These are phyloP conservation scores for Leptinotarsa tumamoca DNA, from an alignment of 2,888 invertebrate genomes.

Conservation along the genomic window DNA sequence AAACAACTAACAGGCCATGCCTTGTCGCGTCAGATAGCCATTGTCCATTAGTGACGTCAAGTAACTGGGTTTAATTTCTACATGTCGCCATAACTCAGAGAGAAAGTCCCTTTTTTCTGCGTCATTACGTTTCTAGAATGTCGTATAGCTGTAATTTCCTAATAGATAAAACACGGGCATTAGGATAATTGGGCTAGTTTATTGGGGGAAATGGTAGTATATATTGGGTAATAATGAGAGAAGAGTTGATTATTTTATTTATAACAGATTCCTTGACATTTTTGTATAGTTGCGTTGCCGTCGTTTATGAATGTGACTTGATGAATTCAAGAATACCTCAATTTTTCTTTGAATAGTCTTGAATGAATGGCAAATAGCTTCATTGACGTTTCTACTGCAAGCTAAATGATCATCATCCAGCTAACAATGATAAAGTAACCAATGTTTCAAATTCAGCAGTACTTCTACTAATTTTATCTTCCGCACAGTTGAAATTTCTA, in stretches of 20 bases:
- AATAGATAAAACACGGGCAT: constrained; percentile 50
- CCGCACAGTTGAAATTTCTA: too few relatives aligned
- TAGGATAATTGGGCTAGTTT: constrained; percentile 48
- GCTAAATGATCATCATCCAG: too few relatives aligned
- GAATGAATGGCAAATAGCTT: too few relatives aligned
- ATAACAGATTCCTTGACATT: too few relatives aligned
- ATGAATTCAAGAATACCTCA: too few relatives aligned
- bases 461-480: too few relatives aligned
- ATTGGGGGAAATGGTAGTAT: constrained; percentile 30
- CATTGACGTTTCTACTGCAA: too few relatives aligned
- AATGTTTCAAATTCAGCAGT: too few relatives aligned
- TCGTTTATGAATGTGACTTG: too few relatives aligned
- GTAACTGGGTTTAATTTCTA: constrained; percentile 37
- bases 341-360: too few relatives aligned
- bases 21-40: constrained; percentile 51
- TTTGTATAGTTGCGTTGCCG: too few relatives aligned
- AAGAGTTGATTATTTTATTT: neutral
- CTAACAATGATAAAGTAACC: too few relatives aligned
- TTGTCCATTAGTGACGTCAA: constrained; percentile 55
- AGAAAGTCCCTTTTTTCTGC: constrained; percentile 52
- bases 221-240: constrained; percentile 28
- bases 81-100: constrained; percentile 41
- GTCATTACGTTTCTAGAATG: constrained; percentile 59
- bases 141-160: constrained; percentile 52
- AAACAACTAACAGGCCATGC: constrained; percentile 34